Evolutionary conservation across 2,797 vertebrate genomes (phyloP).

Genomic region (Chelonia mydas): DNA sequence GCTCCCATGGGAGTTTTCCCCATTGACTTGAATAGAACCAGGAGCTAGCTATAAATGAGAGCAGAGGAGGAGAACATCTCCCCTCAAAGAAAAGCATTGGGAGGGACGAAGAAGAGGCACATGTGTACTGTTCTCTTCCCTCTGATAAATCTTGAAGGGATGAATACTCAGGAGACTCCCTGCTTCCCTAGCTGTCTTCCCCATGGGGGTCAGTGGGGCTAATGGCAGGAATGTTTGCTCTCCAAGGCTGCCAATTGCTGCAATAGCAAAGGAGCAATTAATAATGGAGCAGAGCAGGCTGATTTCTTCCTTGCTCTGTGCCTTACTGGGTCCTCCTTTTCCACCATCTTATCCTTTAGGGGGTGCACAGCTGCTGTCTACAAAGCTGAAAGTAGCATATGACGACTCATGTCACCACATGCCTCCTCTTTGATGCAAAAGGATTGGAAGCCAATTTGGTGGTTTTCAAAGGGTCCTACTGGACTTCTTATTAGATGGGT

Average conservation of each 20-base stretch:
- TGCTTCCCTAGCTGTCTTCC: conserved; percentile 1
- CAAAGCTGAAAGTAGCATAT: background rate
- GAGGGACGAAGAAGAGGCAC: background rate
- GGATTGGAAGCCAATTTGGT: background rate
- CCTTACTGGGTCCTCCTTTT: conserved; percentile 1
- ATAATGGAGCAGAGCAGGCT: conserved; percentile 65
- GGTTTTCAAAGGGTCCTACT: conserved; percentile 8
- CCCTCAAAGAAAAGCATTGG: background rate
- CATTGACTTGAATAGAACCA: background rate
- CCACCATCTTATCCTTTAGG: conserved; percentile 12
- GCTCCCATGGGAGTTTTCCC: background rate
- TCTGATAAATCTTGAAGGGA: background rate
- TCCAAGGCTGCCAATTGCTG: conserved; percentile 23
- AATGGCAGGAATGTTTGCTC: conserved; percentile 66
- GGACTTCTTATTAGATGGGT: background rate
- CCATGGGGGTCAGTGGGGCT: conserved; percentile 28
- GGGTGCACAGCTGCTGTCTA: background rate
- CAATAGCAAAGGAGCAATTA: conserved; percentile 47
- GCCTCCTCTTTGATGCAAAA: conserved; percentile 11
- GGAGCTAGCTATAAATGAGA: background rate
- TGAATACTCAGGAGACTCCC: background rate
- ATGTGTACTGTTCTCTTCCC: background rate
- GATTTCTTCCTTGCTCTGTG: conserved; percentile 32
- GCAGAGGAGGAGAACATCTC: background rate
- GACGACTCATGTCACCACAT: background rate